Evolutionary conservation across 1,140 invertebrate genomes (phyloP), one percentile per base, ranked within the genome.

Genomic region (Drosophila prosaltans): DNA sequence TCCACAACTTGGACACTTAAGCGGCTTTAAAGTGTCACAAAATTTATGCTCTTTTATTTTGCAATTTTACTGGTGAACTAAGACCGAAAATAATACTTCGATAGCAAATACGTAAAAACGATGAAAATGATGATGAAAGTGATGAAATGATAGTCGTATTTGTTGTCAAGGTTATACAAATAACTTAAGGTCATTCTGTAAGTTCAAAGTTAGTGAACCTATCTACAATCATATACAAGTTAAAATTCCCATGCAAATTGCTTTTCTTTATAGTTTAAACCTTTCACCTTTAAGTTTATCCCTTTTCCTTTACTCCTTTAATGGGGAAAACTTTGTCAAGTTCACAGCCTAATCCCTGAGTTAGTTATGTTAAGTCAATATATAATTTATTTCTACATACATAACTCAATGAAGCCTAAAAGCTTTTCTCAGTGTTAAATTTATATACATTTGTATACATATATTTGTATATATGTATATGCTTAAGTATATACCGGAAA

Each of bases 21-120:
- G 70, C 77, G 65, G 75, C 67, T 77, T 86, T 80, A 69, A 80
- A 83, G 70, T 55, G 30, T 55, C 16, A 59, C n/a, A 54, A 66
- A 67, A 82, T 81, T 82, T 80, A 60, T 54, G 68, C 61, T 77
- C 77, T 78, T 89, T 88, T 83, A 72, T 88, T 88, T 78, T 65
- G 70, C 80, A 89, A 88, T 80, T 83, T 80, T 74, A 54, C 32
- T 26, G 16, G 16, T 63, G 45, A 48, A 28, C 55, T 30, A 36
- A 6, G 26, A 30, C 55, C 55, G 16, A 16, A 57, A 58, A 58
- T 58, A 36, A 58, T 30, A 58, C 16, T 36, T 58, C 32, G 32
- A 30, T 36, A 10, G 1, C 32, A 58, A 58, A 58, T 21, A 39
- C 30, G 8, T 28, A 39, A 58, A 26, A 3, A 51, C 26, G 45